These are phyloP conservation scores for Atta colombica DNA, from an alignment of 1,140 invertebrate genomes.

Conservation along the genomic window DNA sequence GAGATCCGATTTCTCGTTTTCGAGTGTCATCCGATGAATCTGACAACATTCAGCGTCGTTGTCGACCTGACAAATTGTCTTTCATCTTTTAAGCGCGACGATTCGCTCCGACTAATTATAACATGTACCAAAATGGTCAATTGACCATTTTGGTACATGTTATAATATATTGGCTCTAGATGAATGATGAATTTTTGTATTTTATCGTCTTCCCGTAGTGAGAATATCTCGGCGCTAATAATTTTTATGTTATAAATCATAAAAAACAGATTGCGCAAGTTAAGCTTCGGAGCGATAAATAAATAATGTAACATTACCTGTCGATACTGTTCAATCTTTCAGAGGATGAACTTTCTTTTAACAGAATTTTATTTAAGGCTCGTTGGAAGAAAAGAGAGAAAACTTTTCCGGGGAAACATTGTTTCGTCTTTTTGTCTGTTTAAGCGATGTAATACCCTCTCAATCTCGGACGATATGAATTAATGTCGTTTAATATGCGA, in stretches of 20 bases:
- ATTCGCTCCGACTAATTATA: conserved; percentile 35
- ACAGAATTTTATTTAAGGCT: conserved; percentile 10
- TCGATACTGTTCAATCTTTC: conserved; percentile 12
- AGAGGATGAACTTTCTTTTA: not conserved
- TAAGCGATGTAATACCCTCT: not conserved
- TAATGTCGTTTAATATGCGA: conserved; percentile 35
- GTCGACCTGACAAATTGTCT: conserved; percentile 43
- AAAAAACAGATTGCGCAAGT: not conserved
- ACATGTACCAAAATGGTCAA: not conserved
- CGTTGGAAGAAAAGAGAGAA: not conserved
- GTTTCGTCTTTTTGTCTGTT: not conserved
- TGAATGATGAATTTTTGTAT: not conserved
- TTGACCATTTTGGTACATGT: no score
- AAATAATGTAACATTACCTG: not conserved
- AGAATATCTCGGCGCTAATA: conserved; percentile 9
- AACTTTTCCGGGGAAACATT: not conserved
- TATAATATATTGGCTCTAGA: no score
- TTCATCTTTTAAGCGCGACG: conserved; percentile 31
- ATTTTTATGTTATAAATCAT: not conserved
- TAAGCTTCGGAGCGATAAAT: conserved; percentile 19
- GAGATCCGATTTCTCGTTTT: conserved; percentile 43
- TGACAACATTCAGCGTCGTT: conserved; percentile 37
- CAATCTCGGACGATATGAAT: conserved; percentile 24
- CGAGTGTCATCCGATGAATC: conserved; percentile 25
- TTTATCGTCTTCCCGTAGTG: not conserved